Evolutionary conservation across 2,888 invertebrate genomes (phyloP).

Genomic region (Volucella bombylans): DNA sequence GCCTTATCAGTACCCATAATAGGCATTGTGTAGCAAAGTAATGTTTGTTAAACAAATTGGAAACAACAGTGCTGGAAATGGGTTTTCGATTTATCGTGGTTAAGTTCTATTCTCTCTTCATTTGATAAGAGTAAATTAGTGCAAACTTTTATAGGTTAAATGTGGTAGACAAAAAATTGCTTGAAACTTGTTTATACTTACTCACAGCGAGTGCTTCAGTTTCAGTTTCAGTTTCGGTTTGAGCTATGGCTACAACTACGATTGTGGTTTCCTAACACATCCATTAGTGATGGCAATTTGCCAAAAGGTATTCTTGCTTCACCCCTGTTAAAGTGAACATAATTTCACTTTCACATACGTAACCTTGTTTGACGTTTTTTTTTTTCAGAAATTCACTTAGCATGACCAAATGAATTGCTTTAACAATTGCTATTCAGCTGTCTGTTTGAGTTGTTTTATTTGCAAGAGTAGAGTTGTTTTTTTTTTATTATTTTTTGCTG

Average conservation of each 20-base stretch:
- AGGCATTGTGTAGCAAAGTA: slow-evolving; percentile 52
- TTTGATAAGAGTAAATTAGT: slow-evolving; percentile 22
- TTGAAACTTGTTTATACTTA: background rate
- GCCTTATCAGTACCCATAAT: slow-evolving; percentile 67
- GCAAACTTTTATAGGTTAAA: slow-evolving; percentile 22
- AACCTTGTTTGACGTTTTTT: slow-evolving; percentile 8
- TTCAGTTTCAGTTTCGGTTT: background rate
- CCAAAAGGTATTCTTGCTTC: slow-evolving; percentile 33
- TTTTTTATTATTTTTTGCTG: background rate
- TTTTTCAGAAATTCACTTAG: slow-evolving; percentile 39
- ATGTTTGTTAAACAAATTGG: slow-evolving; percentile 39
- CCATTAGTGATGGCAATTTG: slow-evolving; percentile 51
- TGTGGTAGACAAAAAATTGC: slow-evolving; percentile 13
- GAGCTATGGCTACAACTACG: background rate
- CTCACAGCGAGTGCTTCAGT: too few relatives aligned
- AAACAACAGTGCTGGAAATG: slow-evolving; percentile 49
- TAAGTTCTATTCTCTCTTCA: slow-evolving; percentile 37
- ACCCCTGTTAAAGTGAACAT: slow-evolving; percentile 30
- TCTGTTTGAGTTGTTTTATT: slow-evolving; percentile 40
- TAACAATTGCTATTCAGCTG: slow-evolving; percentile 53
- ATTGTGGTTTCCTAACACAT: slow-evolving; percentile 20
- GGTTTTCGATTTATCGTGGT: slow-evolving; percentile 20
- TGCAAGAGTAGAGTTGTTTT: slow-evolving; percentile 17
- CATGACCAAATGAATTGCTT: slow-evolving; percentile 45
- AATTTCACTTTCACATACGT: slow-evolving; percentile 69